Evolutionary conservation across 2,888 invertebrate species (phyloP), one percentile per base, ranked within the genome.

Genomic region (Eurytoma adleriae): DNA sequence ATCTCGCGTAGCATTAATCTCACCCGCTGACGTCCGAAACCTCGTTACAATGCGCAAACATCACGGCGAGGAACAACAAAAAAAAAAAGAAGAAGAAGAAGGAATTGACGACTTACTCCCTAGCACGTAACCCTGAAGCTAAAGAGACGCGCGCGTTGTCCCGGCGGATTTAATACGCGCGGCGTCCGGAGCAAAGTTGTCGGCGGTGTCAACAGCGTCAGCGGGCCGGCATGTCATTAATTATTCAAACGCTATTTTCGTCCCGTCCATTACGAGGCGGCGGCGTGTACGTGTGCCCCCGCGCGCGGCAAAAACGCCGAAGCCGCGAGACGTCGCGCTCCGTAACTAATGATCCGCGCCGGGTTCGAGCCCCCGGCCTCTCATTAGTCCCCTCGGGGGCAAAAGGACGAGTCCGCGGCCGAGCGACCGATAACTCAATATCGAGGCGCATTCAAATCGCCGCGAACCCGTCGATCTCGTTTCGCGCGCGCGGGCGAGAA

Each of bases 211-310:
- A 27, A 24, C 62, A 54, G 24, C 18, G 30, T 56, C 61, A 24
- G 14, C 18, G 18, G 40, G 13, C 7, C 56, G 13, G 20, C 27
- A 1, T n/a, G 5, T 70, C 61, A 70, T 77, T 50, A 69, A 77
- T 77, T 24, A 77, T 70, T 40, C 76, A 68, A 75, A 52, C 50
- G 5, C 50, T 27, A 68, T 61, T 59, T 52, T 48, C 69, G 56
- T 69, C 16, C 24, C 59, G 12, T 24, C 24, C 40, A 62, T 69
- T 54, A 52, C 20, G 3, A 52, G 20, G 16, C n/a, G 40, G 24
- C 54, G 16, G 20, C 27, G 18, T 24, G n/a, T 24, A 24, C 24
- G 24, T 24, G n/a, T 18, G 40, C n/a, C 48, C n/a, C 59, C 13
- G 20, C 57, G 3, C n/a, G 56, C 56, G 14, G 27, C n/a, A 30